A percentile compares a stretch with the other conserved stretches of the same genome.
Conservation (phyloP, 2,113 vertebrate species). For the Dicentrarchus labrax region DNA sequence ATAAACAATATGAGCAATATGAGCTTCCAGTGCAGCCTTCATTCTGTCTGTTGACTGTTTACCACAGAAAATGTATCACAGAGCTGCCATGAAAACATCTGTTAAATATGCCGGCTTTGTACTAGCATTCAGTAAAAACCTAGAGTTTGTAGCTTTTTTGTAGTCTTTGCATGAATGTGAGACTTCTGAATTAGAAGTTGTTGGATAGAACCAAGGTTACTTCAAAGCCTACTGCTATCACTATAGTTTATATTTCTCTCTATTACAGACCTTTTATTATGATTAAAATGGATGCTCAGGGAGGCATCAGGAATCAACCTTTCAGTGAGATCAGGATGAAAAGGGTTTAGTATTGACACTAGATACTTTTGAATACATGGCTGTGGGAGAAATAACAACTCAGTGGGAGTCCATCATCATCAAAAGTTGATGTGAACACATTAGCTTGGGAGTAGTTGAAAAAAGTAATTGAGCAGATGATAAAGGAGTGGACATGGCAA, state of each 20-base stretch:
- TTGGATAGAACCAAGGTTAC: background rate
- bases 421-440: slow-evolving; percentile 3
- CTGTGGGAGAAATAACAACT: slow-evolving; percentile 38
- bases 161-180: background rate
- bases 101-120: background rate
- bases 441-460: background rate
- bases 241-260: slow-evolving; percentile 18
- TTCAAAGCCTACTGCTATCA: background rate
- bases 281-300: slow-evolving; percentile 24
- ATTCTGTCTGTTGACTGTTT: background rate
- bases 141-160: background rate
- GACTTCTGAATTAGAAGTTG: slow-evolving; percentile 4
- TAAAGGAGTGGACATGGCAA: slow-evolving; percentile 17
- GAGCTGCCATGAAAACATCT: background rate
- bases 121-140: background rate
- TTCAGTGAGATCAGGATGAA: slow-evolving; percentile 23
- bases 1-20: too few relatives aligned
- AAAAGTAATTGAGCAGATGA: slow-evolving; percentile 20
- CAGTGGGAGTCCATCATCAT: slow-evolving; percentile 12
- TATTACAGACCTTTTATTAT: slow-evolving; percentile 20
- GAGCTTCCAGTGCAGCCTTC: background rate
- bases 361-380: slow-evolving; percentile 20
- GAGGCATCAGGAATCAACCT: slow-evolving; percentile 46
- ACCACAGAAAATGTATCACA: background rate
- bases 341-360: slow-evolving; percentile 27